These are phyloP conservation scores for Conomelus anceps DNA, from an alignment of 2,888 invertebrate species.

Conservation along the genomic window DNA sequence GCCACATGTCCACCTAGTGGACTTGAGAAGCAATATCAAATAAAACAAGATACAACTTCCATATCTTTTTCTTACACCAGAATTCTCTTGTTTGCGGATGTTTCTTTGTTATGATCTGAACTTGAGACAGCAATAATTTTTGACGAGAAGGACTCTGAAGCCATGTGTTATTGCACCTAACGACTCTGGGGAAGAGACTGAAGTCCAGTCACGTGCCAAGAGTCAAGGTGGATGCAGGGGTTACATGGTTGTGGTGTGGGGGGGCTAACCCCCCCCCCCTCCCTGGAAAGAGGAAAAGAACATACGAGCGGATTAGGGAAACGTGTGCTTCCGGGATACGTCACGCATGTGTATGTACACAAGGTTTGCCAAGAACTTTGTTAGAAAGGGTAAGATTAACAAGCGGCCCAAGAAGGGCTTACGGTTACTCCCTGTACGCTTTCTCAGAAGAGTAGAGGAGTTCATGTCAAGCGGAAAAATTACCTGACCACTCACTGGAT, in stretches of 20 bases:
- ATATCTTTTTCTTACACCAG: too few species aligned
- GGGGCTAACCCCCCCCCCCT: not conserved
- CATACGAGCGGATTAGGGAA: not conserved
- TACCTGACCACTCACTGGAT: not conserved
- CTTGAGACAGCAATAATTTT: not conserved
- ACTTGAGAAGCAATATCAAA: not conserved
- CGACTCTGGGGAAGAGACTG: not conserved
- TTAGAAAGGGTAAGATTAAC: not conserved
- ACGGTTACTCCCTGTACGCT: too few species aligned
- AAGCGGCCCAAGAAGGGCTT: not conserved
- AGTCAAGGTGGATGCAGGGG: not conserved
- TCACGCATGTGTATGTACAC: not conserved
- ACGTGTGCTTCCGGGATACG: not conserved
- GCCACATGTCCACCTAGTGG: not conserved
- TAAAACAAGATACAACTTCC: not conserved
- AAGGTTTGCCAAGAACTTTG: not conserved
- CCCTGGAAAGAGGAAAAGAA: not conserved
- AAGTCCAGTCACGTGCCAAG: not conserved
- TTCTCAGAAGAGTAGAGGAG: not conserved
- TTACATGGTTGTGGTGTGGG: too few species aligned
- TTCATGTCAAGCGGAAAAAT: not conserved
- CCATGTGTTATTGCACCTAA: not conserved
- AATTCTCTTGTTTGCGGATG: not conserved
- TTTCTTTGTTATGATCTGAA: not conserved
- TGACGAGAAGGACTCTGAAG: not conserved